Conservation (phyloP, 2,797 vertebrate species). For the Synanceia verrucosa region DNA sequence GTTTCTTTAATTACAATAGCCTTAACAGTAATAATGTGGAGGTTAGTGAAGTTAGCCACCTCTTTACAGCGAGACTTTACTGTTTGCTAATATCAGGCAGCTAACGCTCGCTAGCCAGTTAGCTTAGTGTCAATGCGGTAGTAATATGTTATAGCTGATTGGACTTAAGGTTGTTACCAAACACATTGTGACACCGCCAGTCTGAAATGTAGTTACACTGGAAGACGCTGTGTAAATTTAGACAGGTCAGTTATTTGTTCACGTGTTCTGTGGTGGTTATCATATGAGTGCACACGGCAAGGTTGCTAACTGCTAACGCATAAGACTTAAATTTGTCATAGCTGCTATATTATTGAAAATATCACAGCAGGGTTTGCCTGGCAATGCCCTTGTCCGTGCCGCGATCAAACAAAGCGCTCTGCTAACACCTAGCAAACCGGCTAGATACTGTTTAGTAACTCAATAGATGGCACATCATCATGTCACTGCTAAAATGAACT, state of each 20-base stretch:
- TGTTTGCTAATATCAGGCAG: constrained; percentile 30
- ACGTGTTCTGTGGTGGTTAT: neutral
- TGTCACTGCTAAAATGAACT: neutral
- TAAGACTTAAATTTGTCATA: neutral
- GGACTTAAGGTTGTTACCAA: neutral
- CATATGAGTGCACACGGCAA: neutral
- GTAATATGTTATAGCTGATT: constrained; percentile 11
- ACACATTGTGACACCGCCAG: neutral
- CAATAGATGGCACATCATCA: neutral
- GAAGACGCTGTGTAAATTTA: neutral
- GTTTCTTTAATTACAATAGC: neutral
- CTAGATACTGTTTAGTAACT: neutral
- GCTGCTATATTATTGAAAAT: neutral
- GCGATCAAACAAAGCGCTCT: neutral
- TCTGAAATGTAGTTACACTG: neutral
- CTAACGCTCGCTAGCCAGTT: constrained; percentile 57
- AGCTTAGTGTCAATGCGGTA: constrained; percentile 46
- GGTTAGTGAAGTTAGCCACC: neutral
- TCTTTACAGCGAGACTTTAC: neutral
- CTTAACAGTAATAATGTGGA: neutral
- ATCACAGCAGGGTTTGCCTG: neutral
- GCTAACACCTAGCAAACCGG: neutral
- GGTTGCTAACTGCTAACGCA: constrained; percentile 43
- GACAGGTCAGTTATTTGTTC: neutral
- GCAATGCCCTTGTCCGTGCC: fast-evolving